A percentile compares a stretch with the other conserved stretches of the same genome.
Conservation (phyloP, 2,888 invertebrate species). For the Escarpia spicata region DNA sequence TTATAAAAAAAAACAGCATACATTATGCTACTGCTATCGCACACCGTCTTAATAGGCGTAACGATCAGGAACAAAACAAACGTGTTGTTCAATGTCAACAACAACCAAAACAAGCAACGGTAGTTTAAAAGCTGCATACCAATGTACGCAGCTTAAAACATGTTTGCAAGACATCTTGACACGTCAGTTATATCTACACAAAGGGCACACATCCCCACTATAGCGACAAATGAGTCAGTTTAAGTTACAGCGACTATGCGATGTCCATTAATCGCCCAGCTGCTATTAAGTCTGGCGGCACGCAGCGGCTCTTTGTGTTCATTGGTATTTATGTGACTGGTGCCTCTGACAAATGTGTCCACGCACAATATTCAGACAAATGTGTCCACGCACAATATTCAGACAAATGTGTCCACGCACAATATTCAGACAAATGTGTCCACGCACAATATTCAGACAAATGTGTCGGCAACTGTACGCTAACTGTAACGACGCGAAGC, state of each 20-base stretch:
- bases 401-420: background rate
- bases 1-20: no score
- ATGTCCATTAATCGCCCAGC: background rate
- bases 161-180: background rate
- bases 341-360: background rate
- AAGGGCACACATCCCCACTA: background rate
- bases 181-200: background rate
- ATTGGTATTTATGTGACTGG: background rate
- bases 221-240: background rate
- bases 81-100: no score
- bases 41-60: no score
- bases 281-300: background rate
- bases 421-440: background rate
- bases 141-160: background rate
- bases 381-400: background rate
- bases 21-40: no score
- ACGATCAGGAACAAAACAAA: no score
- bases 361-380: background rate
- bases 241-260: background rate
- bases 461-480: background rate
- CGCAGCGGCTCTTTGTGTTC: background rate
- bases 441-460: background rate
- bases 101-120: background rate
- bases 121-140: background rate
- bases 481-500: background rate